Percentiles rank a stretch among this genome's conserved stretches.
phyloP scores from a whole-genome alignment of 2,797 vertebrate species.

The Heliangelus exortis region DNA sequence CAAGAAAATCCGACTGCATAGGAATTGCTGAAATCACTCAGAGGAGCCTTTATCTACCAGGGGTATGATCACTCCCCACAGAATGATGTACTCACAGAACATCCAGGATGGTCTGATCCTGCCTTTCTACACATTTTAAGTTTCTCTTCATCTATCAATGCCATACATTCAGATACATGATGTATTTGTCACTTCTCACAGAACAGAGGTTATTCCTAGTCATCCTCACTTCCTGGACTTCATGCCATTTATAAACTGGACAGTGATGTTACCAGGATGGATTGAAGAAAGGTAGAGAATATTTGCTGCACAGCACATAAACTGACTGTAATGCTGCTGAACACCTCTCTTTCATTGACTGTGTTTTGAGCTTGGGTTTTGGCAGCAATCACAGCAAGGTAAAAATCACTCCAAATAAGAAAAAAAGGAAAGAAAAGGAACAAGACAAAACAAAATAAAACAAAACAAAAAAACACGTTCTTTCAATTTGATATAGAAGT shows the following conservation, averaged over 20 bases:
- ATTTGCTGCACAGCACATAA: neutral
- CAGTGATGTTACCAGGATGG: neutral
- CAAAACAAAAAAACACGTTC: neutral
- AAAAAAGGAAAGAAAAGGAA: neutral
- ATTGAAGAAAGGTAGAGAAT: neutral
- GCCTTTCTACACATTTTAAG: neutral
- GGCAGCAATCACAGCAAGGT: neutral
- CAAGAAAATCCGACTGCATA: neutral
- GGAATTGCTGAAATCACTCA: neutral
- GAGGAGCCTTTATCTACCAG: neutral
- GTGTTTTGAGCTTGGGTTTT: neutral
- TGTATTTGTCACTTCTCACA: neutral
- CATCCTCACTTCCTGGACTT: neutral
- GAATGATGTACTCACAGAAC: neutral
- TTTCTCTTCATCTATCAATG: neutral
- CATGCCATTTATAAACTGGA: neutral
- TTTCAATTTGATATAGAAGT: neutral
- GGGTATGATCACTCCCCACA: neutral
- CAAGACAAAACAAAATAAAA: neutral
- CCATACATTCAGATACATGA: neutral
- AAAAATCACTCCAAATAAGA: conserved; percentile 1
- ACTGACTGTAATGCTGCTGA: neutral
- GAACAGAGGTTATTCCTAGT: neutral
- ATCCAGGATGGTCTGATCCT: neutral
- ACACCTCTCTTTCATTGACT: neutral